Evolutionary conservation across 2,113 vertebrate species (phyloP).

Genomic region (Archocentrus centrarchus): DNA sequence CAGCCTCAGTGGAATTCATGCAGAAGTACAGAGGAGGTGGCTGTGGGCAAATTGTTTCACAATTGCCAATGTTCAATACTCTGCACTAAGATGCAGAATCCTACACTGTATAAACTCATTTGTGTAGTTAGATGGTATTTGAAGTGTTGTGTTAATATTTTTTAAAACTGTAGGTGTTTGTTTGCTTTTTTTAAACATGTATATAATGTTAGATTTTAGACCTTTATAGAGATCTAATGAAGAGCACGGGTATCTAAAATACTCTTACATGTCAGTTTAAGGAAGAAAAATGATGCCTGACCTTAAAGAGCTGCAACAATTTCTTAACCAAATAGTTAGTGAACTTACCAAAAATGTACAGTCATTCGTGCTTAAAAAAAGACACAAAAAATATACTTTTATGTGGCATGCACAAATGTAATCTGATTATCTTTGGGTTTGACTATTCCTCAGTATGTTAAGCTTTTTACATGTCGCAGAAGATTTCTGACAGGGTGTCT

Average conservation of each 20-base stretch:
- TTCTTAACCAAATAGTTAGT: not conserved
- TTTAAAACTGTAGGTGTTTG: constrained; percentile 44
- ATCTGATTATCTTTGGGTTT: not conserved
- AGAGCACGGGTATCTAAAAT: not conserved
- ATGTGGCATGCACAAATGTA: not conserved
- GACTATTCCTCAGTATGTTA: not conserved
- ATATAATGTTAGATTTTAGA: constrained; percentile 22
- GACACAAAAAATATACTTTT: not conserved
- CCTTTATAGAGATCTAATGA: constrained; percentile 16
- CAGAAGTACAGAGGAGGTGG: constrained; percentile 72
- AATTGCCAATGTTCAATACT: constrained; percentile 67
- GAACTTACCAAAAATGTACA: not conserved
- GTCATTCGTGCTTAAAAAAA: not conserved
- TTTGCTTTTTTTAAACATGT: not conserved
- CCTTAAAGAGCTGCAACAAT: not conserved
- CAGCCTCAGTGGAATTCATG: constrained; percentile 68
- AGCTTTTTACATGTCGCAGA: not conserved
- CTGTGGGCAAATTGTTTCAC: constrained; percentile 70
- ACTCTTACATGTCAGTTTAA: not conserved
- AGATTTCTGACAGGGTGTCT: not conserved
- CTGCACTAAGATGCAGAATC: constrained; percentile 50
- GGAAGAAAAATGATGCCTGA: not conserved
- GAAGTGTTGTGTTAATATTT: constrained; percentile 45
- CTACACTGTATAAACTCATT: constrained; percentile 55
- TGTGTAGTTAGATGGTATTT: constrained; percentile 54